A percentile compares a stretch with the other conserved stretches of the same genome.
Evolutionary conservation across 2,888 invertebrate genomes (phyloP).

Genomic region (Erynnis tages): DNA sequence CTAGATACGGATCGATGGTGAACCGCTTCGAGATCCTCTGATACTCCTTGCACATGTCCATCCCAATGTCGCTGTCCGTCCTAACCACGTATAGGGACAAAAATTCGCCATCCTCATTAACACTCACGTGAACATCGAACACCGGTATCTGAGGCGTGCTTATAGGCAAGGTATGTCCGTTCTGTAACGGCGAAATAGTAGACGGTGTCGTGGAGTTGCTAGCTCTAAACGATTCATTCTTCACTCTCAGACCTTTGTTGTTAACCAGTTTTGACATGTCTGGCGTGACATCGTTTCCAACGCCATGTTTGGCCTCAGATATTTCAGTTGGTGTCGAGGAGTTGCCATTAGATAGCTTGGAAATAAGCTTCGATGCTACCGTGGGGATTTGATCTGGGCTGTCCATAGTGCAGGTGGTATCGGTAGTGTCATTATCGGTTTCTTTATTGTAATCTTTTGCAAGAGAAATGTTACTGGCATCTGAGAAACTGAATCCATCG

Average conservation of each 20-base stretch:
- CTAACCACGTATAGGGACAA: constrained; percentile 68
- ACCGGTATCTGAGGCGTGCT: constrained; percentile 66
- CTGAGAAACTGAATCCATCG: constrained; percentile 58
- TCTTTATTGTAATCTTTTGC: constrained; percentile 48
- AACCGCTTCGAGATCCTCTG: constrained; percentile 73
- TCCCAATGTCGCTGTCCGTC: constrained; percentile 70
- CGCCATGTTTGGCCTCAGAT: constrained; percentile 39
- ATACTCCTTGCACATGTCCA: constrained; percentile 74
- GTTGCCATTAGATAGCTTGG: constrained; percentile 73
- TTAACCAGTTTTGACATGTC: constrained; percentile 58
- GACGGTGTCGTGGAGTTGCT: constrained; percentile 73
- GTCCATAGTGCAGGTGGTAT: constrained; percentile 63
- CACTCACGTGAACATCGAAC: constrained; percentile 69
- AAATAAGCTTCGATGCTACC: constrained; percentile 66
- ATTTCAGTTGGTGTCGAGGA: constrained; percentile 71
- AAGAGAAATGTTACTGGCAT: constrained; percentile 51
- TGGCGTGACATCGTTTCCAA: constrained; percentile 63
- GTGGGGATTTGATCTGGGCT: constrained; percentile 63
- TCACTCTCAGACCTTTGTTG: constrained; percentile 54
- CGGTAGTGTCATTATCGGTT: constrained; percentile 72
- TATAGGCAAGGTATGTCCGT: constrained; percentile 67
- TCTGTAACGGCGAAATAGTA: constrained; percentile 72
- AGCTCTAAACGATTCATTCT: constrained; percentile 63
- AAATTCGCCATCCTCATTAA: constrained; percentile 74
- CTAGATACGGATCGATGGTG: constrained; percentile 72